phyloP scores from a whole-genome alignment of 2,797 vertebrate genomes.

The Discoglossus pictus region DNA sequence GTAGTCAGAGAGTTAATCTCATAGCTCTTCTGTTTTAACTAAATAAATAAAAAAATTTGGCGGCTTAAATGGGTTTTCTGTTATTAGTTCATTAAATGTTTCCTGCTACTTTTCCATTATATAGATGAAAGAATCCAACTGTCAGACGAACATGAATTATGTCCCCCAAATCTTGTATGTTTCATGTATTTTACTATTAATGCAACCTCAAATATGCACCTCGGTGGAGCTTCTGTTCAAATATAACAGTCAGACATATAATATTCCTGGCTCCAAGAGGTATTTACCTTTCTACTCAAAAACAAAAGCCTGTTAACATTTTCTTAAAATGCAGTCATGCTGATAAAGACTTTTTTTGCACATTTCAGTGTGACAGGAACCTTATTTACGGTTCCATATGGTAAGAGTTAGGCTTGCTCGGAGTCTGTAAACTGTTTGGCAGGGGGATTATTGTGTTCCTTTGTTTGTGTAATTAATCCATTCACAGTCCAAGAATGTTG shows the following conservation, averaged over 20 bases:
- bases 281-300: conserved; percentile 15
- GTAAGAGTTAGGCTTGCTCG: conserved; percentile 35
- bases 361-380: conserved; percentile 32
- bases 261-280: conserved; percentile 18
- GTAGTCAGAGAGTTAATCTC: too few species aligned
- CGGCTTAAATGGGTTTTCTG: not conserved
- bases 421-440: conserved; percentile 33
- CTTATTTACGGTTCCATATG: conserved; percentile 43
- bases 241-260: conserved; percentile 19
- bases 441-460: conserved; percentile 23
- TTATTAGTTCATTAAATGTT: conserved; percentile 17
- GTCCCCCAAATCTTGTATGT: conserved; percentile 1
- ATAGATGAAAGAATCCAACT: conserved; percentile 3
- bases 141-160: conserved; percentile 7
- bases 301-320: conserved; percentile 29
- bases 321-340: conserved; percentile 30
- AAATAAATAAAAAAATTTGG: too few species aligned
- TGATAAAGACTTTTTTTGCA: conserved; percentile 30
- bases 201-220: conserved; percentile 18
- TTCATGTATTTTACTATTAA: not conserved
- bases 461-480: conserved; percentile 31
- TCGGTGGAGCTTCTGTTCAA: conserved; percentile 5
- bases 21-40: too few species aligned
- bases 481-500: conserved; percentile 26
- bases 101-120: conserved; percentile 16